Conservation (phyloP, 2,113 vertebrate genomes). For the Osmerus eperlanus region DNA sequence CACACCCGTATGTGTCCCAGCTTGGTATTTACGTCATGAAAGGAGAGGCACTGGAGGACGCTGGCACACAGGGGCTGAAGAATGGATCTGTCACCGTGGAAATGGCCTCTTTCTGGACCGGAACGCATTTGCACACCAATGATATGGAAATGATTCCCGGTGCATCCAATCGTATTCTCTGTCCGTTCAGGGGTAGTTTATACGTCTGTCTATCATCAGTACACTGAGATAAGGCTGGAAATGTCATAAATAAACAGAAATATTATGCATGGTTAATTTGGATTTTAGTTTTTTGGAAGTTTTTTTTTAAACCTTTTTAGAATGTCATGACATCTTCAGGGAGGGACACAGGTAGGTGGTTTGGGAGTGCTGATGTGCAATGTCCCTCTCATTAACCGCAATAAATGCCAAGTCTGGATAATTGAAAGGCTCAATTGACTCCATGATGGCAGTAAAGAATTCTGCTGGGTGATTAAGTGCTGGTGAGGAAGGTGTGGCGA, state of each 20-base stretch:
- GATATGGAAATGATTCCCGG: constrained; percentile 55
- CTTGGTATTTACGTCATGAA: constrained; percentile 40
- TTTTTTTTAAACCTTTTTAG: not conserved
- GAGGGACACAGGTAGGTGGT: not conserved
- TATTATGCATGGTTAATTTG: constrained; percentile 7
- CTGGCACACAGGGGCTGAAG: constrained; percentile 43
- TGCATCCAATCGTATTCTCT: constrained; percentile 37
- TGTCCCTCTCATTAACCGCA: no score
- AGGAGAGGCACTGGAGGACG: constrained; percentile 2
- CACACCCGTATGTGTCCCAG: constrained; percentile 25
- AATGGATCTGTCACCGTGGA: constrained; percentile 25
- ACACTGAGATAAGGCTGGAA: constrained; percentile 33
- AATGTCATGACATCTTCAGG: not conserved
- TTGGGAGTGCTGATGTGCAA: no score
- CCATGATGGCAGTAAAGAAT: constrained; percentile 1
- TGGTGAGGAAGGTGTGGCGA: not conserved
- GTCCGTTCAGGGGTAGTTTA: constrained; percentile 49
- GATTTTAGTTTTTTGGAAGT: constrained; percentile 1
- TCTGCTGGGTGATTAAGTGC: not conserved
- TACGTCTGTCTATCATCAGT: constrained; percentile 32
- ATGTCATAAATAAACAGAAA: constrained; percentile 52
- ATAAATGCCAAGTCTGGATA: not conserved
- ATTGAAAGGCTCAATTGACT: not conserved
- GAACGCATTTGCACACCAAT: constrained; percentile 38
- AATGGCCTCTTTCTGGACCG: constrained; percentile 35